Evolutionary conservation across 2,888 invertebrate species (phyloP), one percentile per base, ranked within the genome.

Genomic region (Gastrophysa polygoni): DNA sequence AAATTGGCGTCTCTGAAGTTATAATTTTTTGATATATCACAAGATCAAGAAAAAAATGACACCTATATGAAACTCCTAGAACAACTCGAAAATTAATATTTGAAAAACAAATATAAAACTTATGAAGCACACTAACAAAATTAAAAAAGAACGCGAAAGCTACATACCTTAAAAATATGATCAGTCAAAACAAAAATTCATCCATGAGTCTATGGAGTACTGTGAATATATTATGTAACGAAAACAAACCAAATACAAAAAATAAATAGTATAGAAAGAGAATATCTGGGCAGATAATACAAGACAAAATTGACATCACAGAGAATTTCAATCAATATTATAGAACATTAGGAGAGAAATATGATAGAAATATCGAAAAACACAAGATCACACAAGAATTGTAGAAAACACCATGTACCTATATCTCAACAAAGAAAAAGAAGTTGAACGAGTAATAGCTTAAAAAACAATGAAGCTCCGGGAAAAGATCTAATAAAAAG

Each of bases 301-400:
- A 47, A 47, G 47, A 47, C 5, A 47, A 47, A 21, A 20, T 18
- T 54, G 28, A 14, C n/a, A 55, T 46, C 29, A 11, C 29, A 55
- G 55, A 55, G 11, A 24, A 55, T 44, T 55, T 55, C 24, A 46
- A 55, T 55, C 21, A 51, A 16, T 51, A 51, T 34, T 51, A 34
- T 17, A 29, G 16, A 16, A 16, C 10, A 32, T 29, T 28, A 16
- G 2, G 51, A 34, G 51, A 34, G n/a, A n/a, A n/a, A n/a, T n/a
- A n/a, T n/a, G n/a, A n/a, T n/a, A 28, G 28, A 44, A 10, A 44
- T 44, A 44, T 44, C 17, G 44, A 44, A 44, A 44, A 44, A 44
- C 44, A 8, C 7, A 44, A 14, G 14, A 44, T n/a, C 44, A 44
- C 44, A 44, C 44, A 44, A 44, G 44, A 44, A 10, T 14, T 10